Percentiles rank a stretch among this genome's conserved stretches.
Evolutionary conservation across 2,888 invertebrate species (phyloP).

Genomic region (Spisula solida): DNA sequence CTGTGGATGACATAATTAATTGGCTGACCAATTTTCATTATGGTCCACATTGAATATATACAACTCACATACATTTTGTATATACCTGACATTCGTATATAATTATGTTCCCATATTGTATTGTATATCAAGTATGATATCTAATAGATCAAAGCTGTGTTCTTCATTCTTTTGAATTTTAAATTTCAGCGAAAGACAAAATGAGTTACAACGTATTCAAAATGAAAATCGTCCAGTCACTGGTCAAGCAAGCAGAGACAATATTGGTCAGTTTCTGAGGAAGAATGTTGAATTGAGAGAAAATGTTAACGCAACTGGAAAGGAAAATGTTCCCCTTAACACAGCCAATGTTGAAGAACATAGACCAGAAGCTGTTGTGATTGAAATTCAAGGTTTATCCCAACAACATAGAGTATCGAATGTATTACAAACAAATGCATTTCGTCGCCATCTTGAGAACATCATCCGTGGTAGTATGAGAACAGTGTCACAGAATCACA

Average conservation of each 20-base stretch:
- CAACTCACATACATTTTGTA: too few relatives aligned
- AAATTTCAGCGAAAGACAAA: conserved; percentile 83
- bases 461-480: conserved; percentile 82
- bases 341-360: conserved; percentile 82
- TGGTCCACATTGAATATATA: too few relatives aligned
- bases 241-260: conserved; percentile 79
- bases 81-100: too few relatives aligned
- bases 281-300: conserved; percentile 76
- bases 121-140: too few relatives aligned
- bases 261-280: conserved; percentile 81
- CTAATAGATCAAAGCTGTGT: too few relatives aligned
- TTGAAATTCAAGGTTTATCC: conserved; percentile 86
- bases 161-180: too few relatives aligned
- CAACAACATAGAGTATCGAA: conserved; percentile 86
- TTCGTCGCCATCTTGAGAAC: conserved; percentile 84
- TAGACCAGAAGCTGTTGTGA: conserved; percentile 84
- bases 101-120: too few relatives aligned
- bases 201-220: conserved; percentile 83
- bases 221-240: conserved; percentile 85
- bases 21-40: too few relatives aligned
- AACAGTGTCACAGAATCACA: conserved; percentile 62
- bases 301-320: conserved; percentile 65
- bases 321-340: conserved; percentile 80
- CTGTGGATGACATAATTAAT: too few relatives aligned
- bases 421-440: conserved; percentile 80